A percentile compares a stretch with the other conserved stretches of the same genome.
phyloP scores from a whole-genome alignment of 2,113 vertebrate species.

The Hiodon tergisus region DNA sequence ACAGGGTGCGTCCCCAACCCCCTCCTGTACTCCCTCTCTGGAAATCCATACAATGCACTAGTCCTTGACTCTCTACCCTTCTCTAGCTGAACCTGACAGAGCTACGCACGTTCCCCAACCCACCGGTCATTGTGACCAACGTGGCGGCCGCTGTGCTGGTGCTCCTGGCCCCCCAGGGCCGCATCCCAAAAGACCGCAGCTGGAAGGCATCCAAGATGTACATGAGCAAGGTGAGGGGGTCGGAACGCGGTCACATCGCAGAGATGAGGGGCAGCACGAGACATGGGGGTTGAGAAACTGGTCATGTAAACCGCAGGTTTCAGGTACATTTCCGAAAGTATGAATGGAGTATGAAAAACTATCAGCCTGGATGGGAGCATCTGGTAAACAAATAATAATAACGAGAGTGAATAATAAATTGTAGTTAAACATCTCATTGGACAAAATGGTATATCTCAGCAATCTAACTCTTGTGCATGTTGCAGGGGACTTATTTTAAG shows the following conservation, averaged over 20 bases:
- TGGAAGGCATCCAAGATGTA: conserved; percentile 68
- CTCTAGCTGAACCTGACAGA: conserved; percentile 65
- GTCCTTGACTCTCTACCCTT: background rate
- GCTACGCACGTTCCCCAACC: conserved; percentile 63
- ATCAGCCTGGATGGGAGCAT: background rate
- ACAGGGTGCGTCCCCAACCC: conserved; percentile 43
- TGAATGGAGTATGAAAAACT: background rate
- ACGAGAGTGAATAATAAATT: too few relatives aligned
- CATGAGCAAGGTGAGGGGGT: conserved; percentile 58
- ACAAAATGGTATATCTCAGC: too few relatives aligned
- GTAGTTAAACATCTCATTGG: too few relatives aligned
- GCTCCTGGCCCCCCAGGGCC: conserved; percentile 53
- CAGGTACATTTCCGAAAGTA: background rate
- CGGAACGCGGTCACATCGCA: background rate
- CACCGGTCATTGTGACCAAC: conserved; percentile 52
- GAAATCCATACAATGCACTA: background rate
- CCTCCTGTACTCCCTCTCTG: background rate
- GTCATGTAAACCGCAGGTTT: background rate
- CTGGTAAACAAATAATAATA: too few relatives aligned
- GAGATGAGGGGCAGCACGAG: background rate
- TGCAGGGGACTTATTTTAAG: background rate
- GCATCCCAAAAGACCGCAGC: conserved; percentile 63
- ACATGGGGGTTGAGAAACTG: background rate
- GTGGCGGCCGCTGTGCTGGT: conserved; percentile 53
- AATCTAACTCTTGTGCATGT: background rate